These are phyloP conservation scores for Tribolium madens DNA, from an alignment of 1,140 invertebrate species.

Conservation along the genomic window DNA sequence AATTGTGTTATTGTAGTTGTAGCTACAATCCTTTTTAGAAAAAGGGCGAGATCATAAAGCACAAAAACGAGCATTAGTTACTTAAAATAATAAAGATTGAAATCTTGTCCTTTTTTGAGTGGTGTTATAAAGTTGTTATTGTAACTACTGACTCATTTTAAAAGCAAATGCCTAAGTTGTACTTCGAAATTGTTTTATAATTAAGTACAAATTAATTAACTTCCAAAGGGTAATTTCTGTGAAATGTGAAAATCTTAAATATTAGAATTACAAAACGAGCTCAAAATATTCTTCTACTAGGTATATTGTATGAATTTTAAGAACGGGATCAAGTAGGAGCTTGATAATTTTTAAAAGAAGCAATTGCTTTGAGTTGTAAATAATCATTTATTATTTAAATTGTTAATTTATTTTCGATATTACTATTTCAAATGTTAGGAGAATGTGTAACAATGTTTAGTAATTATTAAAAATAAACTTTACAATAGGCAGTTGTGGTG, in stretches of 20 bases:
- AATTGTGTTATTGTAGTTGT: background rate
- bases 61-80: background rate
- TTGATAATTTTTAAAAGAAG: slow-evolving; percentile 14
- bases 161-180: slow-evolving; percentile 17
- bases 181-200: slow-evolving; percentile 23
- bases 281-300: slow-evolving; percentile 37
- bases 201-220: slow-evolving; percentile 36
- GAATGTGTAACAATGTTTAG: slow-evolving; percentile 35
- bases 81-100: background rate
- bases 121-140: background rate
- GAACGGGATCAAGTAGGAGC: slow-evolving; percentile 30
- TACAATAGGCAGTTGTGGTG: background rate
- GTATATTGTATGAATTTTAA: slow-evolving; percentile 23
- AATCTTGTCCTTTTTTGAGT: background rate
- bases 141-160: background rate
- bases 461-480: slow-evolving; percentile 23
- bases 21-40: background rate
- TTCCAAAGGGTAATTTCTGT: slow-evolving; percentile 41
- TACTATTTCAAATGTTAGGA: slow-evolving; percentile 33
- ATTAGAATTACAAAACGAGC: slow-evolving; percentile 27
- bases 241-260: slow-evolving; percentile 29
- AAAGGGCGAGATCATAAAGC: background rate
- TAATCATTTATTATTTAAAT: slow-evolving; percentile 8
- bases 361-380: slow-evolving; percentile 23
- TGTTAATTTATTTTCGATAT: slow-evolving; percentile 37